Percentiles rank a stretch among this genome's conserved stretches.
phyloP scores from a whole-genome alignment of 2,113 vertebrate genomes.

The Erinaceus europaeus region DNA sequence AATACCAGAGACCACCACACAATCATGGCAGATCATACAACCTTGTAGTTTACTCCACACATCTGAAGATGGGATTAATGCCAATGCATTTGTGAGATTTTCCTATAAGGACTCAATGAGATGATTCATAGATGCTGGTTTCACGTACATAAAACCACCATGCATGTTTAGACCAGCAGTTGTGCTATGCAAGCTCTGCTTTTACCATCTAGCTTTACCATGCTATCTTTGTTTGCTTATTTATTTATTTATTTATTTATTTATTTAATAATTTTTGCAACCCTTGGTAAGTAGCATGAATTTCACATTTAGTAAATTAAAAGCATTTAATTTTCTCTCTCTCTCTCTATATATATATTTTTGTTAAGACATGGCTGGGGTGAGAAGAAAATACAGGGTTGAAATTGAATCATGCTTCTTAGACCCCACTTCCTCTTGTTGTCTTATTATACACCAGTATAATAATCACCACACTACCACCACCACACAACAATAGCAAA shows the following conservation, averaged over 20 bases:
- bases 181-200: not conserved
- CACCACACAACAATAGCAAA: not conserved
- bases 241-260: too few species aligned
- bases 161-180: too few species aligned
- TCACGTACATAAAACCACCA: too few species aligned
- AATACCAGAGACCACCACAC: not conserved
- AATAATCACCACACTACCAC: not conserved
- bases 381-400: too few species aligned
- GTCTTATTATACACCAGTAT: not conserved
- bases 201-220: rapidly evolving
- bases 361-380: not conserved
- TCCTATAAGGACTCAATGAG: not conserved
- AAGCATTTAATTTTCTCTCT: too few species aligned
- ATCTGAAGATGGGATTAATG: not conserved
- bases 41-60: not conserved
- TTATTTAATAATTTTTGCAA: not conserved
- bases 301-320: not conserved
- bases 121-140: not conserved
- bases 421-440: not conserved
- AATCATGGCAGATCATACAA: not conserved
- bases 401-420: too few species aligned
- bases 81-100: too few species aligned
- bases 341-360: too few species aligned
- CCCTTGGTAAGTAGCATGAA: not conserved
- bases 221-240: too few species aligned